Base-by-base conservation (phyloP, 2,113 vertebrate species). In the Ictidomys tridecemlineatus region DNA sequence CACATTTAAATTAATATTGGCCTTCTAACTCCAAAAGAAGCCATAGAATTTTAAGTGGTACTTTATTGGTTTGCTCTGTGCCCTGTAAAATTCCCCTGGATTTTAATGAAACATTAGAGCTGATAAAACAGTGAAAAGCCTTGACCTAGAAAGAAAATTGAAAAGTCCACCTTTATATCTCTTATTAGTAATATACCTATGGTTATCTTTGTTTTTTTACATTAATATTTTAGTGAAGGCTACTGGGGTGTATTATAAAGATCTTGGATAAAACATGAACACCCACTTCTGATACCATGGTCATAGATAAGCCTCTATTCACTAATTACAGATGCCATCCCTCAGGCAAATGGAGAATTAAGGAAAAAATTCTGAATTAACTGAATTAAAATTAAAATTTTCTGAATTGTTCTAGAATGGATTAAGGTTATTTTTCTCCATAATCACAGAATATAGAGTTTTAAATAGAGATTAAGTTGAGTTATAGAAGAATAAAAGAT, bases 31-130 rank as follows among this genome's bases (percentile, higher is more conserved):
- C 79, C 26, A 67, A 9, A 84, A 83, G 69, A 96, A 93, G 32
- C 61, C n/a, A 30, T 20, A 86, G 93, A 91, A 94, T 96, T 96
- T 95, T 97, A 96, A 95, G 73, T 91, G 88, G 45, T 16, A 63
- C 34, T 84, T 89, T 45, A 93, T 58, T 34, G n/a, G 89, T 89
- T 97, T 92, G 39, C 88, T 96, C 84, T 72, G 32, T 96, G 61
- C 32, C 69, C 78, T 94, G 22, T 85, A 92, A 26, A 97, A 93
- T 85, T 93, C 34, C 42, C 32, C 83, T 91, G 56, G 89, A 94
- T 88, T 96, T 96, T 94, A 96, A 89, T 94, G 53, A 94, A 94
- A 77, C 93, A 90, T 95, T 89, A 93, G 67, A 95, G 86, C 48
- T 97, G 76, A 93, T 76, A 96, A 94, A 96, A 80, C 10, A 73